Evolutionary conservation across 2,888 invertebrate species (phyloP).

Genomic region (Hypomecis atomaria): DNA sequence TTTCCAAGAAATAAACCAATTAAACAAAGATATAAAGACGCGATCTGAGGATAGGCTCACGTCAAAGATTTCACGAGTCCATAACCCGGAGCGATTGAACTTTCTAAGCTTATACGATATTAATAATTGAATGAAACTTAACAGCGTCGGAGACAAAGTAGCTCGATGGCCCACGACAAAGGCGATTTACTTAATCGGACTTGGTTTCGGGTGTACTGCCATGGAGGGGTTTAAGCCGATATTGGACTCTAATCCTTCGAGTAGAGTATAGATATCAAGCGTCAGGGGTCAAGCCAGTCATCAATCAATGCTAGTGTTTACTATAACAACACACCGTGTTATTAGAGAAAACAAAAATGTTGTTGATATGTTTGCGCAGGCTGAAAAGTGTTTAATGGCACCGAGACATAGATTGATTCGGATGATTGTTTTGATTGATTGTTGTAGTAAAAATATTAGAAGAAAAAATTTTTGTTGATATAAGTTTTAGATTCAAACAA

Average conservation of each 20-base stretch:
- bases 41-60: neutral
- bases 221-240: constrained; percentile 59
- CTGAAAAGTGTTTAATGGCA: neutral
- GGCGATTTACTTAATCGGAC: constrained; percentile 67
- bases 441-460: too few species aligned
- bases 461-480: too few species aligned
- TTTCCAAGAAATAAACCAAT: neutral
- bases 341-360: constrained; percentile 15
- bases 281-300: constrained; percentile 27
- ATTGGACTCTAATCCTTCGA: constrained; percentile 56
- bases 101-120: constrained; percentile 32
- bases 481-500: too few species aligned
- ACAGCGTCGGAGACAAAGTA: constrained; percentile 46
- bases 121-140: constrained; percentile 43
- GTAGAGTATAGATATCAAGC: constrained; percentile 33
- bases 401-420: neutral
- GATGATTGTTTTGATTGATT: neutral
- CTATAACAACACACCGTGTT: constrained; percentile 9
- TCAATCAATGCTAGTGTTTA: constrained; percentile 32
- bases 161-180: constrained; percentile 58
- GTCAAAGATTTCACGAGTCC: constrained; percentile 22
- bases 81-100: constrained; percentile 33
- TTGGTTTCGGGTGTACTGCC: constrained; percentile 56
- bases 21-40: neutral
- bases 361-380: constrained; percentile 8